These are phyloP conservation scores for Sylvilagus floridanus DNA, from an alignment of 2,797 vertebrate genomes.

Conservation along the genomic window DNA sequence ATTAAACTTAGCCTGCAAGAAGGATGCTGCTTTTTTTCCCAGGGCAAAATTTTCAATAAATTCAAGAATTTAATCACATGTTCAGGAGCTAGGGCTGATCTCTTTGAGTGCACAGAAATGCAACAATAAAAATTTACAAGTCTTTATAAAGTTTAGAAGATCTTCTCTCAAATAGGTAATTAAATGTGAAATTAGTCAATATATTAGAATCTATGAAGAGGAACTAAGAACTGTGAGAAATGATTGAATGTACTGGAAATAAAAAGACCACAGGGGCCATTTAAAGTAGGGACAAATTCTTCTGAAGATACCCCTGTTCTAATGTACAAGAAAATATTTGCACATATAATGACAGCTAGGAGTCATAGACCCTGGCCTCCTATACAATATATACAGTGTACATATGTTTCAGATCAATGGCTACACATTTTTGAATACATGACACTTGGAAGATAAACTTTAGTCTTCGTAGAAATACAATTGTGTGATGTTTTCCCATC, in stretches of 20 bases:
- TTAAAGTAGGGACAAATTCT: neutral
- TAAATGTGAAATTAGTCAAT: constrained; percentile 58
- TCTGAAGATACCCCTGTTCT: neutral
- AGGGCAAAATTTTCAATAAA: neutral
- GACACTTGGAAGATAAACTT: neutral
- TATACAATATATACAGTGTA: neutral
- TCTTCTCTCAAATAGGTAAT: constrained; percentile 40
- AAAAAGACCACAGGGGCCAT: neutral
- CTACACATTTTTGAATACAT: neutral
- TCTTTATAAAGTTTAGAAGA: constrained; percentile 15
- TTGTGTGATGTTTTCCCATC: neutral
- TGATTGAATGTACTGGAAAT: neutral
- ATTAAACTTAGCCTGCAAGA: neutral
- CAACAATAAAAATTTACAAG: constrained; percentile 16
- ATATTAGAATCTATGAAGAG: constrained; percentile 15
- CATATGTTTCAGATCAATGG: neutral
- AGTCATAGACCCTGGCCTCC: neutral
- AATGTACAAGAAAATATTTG: neutral
- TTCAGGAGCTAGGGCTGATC: constrained; percentile 3
- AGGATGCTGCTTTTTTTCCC: constrained; percentile 6
- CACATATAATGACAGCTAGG: neutral
- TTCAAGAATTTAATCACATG: constrained; percentile 46
- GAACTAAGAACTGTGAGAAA: neutral
- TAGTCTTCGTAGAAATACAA: neutral
- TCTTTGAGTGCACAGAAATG: constrained; percentile 18